Conservation (phyloP, 2,797 vertebrate species). For the Microctenopoma lineatum region DNA sequence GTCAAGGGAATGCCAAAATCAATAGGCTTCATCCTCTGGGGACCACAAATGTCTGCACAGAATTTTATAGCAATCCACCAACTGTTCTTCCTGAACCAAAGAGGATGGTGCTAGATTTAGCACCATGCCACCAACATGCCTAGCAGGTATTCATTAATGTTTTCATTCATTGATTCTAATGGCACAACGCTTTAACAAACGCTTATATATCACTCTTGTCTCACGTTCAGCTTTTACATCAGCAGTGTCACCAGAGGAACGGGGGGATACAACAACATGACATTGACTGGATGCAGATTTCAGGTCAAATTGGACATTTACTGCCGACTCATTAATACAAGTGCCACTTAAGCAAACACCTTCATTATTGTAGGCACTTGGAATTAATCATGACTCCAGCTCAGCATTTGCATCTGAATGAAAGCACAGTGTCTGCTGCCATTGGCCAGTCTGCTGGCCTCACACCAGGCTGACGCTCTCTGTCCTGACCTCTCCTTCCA, state of each 20-base stretch:
- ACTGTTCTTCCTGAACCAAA: neutral
- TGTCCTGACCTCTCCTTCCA: conserved; percentile 17
- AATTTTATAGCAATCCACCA: no score
- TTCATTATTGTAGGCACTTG: conserved; percentile 46
- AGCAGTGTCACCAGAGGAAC: neutral
- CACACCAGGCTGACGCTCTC: neutral
- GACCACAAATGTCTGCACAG: no score
- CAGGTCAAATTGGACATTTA: conserved; percentile 46
- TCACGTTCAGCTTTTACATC: conserved; percentile 6
- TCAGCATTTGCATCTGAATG: conserved; percentile 30
- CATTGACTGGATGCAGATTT: conserved; percentile 27
- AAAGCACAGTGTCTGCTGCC: conserved; percentile 17
- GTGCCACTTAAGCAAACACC: conserved; percentile 55
- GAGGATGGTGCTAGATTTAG: no score
- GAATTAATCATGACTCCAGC: conserved; percentile 51
- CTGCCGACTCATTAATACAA: conserved; percentile 50
- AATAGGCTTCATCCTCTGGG: neutral
- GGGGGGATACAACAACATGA: conserved; percentile 31
- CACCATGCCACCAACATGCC: no score
- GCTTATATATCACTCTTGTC: conserved; percentile 1
- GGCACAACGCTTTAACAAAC: neutral
- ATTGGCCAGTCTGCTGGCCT: conserved; percentile 9
- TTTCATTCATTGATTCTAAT: neutral
- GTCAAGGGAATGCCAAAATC: neutral
- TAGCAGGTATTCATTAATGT: neutral